phyloP scores from a whole-genome alignment of 1,140 invertebrate species.

The Ridgeia piscesae region DNA sequence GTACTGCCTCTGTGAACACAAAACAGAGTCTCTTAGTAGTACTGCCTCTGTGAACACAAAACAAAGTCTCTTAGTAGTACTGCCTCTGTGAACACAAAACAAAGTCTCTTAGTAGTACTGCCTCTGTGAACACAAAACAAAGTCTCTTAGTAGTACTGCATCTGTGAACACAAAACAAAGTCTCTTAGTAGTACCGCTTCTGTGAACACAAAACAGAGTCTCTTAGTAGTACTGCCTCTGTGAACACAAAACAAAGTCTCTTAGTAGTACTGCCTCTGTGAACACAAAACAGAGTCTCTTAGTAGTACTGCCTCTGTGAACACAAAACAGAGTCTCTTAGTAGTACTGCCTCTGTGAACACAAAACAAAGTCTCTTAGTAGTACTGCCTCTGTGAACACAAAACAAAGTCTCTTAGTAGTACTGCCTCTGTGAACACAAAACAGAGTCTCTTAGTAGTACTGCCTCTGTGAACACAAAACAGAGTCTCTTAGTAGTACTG shows the following conservation, averaged over 20 bases:
- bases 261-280: no score
- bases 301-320: conserved; percentile 24
- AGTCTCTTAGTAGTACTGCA: neutral
- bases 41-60: no score
- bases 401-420: neutral
- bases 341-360: conserved; percentile 10
- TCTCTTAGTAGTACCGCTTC: no score
- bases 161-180: neutral
- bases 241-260: conserved; percentile 3
- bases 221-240: conserved; percentile 55
- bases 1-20: no score
- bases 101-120: neutral
- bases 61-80: conserved; percentile 64
- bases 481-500: neutral
- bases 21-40: no score
- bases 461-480: conserved; percentile 11
- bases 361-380: neutral
- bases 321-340: conserved; percentile 67
- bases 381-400: no score
- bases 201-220: conserved; percentile 63
- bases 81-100: conserved; percentile 43
- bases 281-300: neutral
- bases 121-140: conserved; percentile 14
- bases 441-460: conserved; percentile 62
- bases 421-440: conserved; percentile 58